These are phyloP conservation scores for Hylomyscus alleni DNA, from an alignment of 2,797 vertebrate genomes.

Conservation along the genomic window DNA sequence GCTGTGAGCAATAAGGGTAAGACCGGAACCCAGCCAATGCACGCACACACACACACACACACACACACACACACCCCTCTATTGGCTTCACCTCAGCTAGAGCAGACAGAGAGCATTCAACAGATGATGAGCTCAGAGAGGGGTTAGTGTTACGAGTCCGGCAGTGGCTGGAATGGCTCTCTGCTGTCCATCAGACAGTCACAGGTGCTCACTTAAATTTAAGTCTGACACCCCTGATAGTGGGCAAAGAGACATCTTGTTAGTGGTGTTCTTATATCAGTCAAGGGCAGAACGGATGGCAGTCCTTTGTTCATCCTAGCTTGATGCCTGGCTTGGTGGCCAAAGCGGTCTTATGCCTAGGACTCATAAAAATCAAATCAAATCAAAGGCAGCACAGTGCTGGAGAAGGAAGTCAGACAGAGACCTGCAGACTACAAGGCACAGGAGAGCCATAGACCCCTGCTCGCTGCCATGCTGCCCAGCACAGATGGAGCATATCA, in stretches of 20 bases:
- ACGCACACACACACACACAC: not conserved
- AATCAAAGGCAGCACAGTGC: too few species aligned
- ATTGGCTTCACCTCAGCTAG: not conserved
- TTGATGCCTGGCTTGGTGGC: not conserved
- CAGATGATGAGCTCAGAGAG: not conserved
- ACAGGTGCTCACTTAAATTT: not conserved
- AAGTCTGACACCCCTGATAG: not conserved
- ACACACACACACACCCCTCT: not conserved
- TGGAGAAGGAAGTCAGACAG: not conserved
- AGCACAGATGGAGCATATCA: too few species aligned
- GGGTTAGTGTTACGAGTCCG: not conserved
- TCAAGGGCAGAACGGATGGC: not conserved
- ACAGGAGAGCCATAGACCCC: not conserved
- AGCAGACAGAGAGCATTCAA: not conserved
- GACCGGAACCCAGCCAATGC: too few species aligned
- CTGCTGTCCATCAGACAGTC: not conserved
- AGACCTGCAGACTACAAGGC: not conserved
- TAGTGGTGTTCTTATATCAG: not conserved
- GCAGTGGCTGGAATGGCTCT: not conserved
- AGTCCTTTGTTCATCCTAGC: not conserved
- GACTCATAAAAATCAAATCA: not conserved
- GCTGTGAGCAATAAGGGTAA: not conserved
- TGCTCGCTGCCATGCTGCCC: too few species aligned
- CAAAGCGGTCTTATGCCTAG: not conserved
- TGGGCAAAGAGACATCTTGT: not conserved